Evolutionary conservation across 2,797 vertebrate genomes (phyloP), one percentile per base, ranked within the genome.

Genomic region (Psittacula echo): DNA sequence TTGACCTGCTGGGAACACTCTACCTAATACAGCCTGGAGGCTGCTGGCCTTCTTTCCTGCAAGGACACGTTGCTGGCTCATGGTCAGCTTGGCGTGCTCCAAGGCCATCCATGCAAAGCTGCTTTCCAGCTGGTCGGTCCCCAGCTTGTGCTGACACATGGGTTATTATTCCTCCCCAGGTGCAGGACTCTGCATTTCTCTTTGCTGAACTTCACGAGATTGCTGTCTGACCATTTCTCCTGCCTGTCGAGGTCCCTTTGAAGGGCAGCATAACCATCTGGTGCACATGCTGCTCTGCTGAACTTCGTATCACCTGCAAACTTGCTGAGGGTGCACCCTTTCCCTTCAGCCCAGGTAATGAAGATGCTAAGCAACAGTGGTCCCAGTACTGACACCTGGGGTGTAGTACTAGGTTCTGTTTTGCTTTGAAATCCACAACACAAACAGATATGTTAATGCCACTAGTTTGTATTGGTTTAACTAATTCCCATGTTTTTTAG

Each of bases 201-300:
- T 62, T 2, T 45, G 80, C 51, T 83, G 84, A 67, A 24, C 44
- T 21, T 61, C 54, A 67, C 7, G 6, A 39, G 21, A 9, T 5
- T 19, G 50, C 78, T 53, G 65, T 62, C 45, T 41, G 71, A 85
- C 42, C 19, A 3, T 32, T 67, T 74, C 85, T 64, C 21, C 87
- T 60, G 68, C 32, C 68, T 44, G 47, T 7, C 0, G 0, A 71
- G 78, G 65, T 68, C 44, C 73, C 48, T 77, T n/a, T 81, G 90
- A 94, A 96, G 88, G 94, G 45, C 88, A 90, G 48, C 53, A 74
- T 58, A 75, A 53, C 44, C 87, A 74, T 14, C 79, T 95, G 88
- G 82, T 4, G 44, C 61, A 21, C 0, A 1, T 71, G 90, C 68
- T 88, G 65, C 56, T 88, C 34, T 45, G 74, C 70, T 68, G 76